phyloP scores from a whole-genome alignment of 2,888 invertebrate species.

The Morpho achilles region DNA sequence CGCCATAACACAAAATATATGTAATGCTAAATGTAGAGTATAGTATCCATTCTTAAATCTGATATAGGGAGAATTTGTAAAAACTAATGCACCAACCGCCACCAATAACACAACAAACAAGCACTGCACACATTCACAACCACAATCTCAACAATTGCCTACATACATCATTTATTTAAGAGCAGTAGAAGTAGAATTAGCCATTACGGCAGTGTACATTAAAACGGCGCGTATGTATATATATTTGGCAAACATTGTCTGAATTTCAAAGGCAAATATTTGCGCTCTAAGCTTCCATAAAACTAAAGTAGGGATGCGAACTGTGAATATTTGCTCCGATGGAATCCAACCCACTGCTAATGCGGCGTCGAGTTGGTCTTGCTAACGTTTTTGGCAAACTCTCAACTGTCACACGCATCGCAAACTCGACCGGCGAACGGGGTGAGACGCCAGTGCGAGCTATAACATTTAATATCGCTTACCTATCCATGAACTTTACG shows the following conservation, averaged over 20 bases:
- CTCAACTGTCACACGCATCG: conserved; percentile 73
- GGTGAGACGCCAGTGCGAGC: conserved; percentile 27
- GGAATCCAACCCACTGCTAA: conserved; percentile 53
- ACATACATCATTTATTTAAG: too few relatives aligned
- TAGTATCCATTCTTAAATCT: too few relatives aligned
- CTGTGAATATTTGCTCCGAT: conserved; percentile 32
- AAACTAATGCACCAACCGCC: too few relatives aligned
- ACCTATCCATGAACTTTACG: not conserved
- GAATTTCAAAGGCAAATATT: conserved; percentile 21
- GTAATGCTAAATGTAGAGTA: too few relatives aligned
- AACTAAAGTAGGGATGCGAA: conserved; percentile 19
- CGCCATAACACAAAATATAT: too few relatives aligned
- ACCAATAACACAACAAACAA: too few relatives aligned
- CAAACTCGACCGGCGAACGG: conserved; percentile 35
- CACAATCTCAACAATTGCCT: too few relatives aligned
- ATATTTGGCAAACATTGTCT: conserved; percentile 14
- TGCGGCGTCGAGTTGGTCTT: conserved; percentile 52
- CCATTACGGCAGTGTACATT: not conserved
- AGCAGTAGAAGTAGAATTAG: too few relatives aligned
- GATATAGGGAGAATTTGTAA: too few relatives aligned
- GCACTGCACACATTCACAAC: too few relatives aligned
- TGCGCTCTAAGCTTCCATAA: conserved; percentile 19
- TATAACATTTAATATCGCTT: conserved; percentile 18
- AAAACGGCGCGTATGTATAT: conserved; percentile 3
- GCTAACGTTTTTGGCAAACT: conserved; percentile 68